Base-by-base conservation (phyloP, 1,140 invertebrate species). In the Cyclargus thomasi region DNA sequence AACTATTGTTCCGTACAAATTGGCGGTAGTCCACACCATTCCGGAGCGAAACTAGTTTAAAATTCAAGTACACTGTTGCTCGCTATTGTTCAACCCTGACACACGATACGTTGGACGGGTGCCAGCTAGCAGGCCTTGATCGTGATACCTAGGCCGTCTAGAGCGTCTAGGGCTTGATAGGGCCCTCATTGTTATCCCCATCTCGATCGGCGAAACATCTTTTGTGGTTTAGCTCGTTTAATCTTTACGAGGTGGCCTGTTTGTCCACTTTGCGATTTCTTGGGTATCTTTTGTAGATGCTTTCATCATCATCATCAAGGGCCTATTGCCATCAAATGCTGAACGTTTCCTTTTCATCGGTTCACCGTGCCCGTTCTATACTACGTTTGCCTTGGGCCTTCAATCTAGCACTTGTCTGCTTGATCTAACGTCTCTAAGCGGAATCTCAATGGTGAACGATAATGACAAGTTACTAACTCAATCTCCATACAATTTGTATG, bases 11-110 rank as follows among this genome's bases (percentile, higher is more conserved):
- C 11, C 21, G 22, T 62, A 29, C 0, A 35, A 29, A 14, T 29
- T 63, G 16, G 39, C 39, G 11, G 39, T 16, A 16, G 6, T 47
- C 39, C 39, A 47, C 39, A 16, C 14, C 0, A 47, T 16, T 47
- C 14, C 14, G 11, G 10, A 47, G 39, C 8, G 39, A 47, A 47
- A 47, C 39, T 47, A 11, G 39, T 62, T 35, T 35, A 39, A 66
- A 62, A 67, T 53, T 36, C 18, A 53, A 39, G 29, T 63, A 64
- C 63, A 62, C 71, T 72, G 71, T 72, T 67, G 71, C 68, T 6
- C 16, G 53, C 57, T 66, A 65, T 73, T 66, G 64, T 73, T 67
- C 64, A 68, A 59, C 64, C 67, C 67, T 73, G 69, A 67, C 67
- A 70, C 23, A 64, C 66, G 70, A 35, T 65, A 22, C n/a, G 53